Percentiles rank a stretch among this genome's conserved stretches.
Evolutionary conservation across 2,888 invertebrate species (phyloP).

Genomic region (Troides aeacus): DNA sequence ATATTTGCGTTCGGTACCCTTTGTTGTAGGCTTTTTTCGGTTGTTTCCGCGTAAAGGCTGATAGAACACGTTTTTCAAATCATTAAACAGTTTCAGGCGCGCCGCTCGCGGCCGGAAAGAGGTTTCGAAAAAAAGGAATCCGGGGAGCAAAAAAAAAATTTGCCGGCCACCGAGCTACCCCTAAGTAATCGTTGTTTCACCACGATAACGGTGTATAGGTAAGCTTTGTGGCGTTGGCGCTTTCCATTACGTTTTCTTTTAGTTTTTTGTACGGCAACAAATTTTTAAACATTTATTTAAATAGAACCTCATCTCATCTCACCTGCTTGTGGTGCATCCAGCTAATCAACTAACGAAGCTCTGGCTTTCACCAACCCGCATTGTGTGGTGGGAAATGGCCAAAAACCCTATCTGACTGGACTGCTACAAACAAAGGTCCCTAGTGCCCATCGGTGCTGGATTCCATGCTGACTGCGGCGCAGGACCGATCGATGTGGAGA

Average conservation of each 20-base stretch:
- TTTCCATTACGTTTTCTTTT: conserved; percentile 3
- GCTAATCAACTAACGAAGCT: no score
- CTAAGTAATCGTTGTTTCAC: conserved; percentile 63
- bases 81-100: conserved; percentile 79
- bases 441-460: no score
- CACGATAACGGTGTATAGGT: conserved; percentile 49
- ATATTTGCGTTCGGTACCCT: conserved; percentile 77
- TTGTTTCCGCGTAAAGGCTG: conserved; percentile 78
- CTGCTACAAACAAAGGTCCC: no score
- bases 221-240: conserved; percentile 23
- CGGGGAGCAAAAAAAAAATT: conserved; percentile 47
- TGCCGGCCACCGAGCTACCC: conserved; percentile 50
- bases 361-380: no score
- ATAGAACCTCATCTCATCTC: no score
- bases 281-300: no score
- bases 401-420: no score
- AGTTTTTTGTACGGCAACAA: neutral
- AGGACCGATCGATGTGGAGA: no score
- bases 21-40: conserved; percentile 77
- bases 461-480: no score
- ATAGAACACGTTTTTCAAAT: conserved; percentile 81
- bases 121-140: conserved; percentile 53
- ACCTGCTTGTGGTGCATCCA: no score
- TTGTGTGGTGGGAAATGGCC: no score
- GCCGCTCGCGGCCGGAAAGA: conserved; percentile 56